Percentiles rank a stretch among this genome's conserved stretches.
These are phyloP conservation scores for Acromyrmex echinatior DNA, from an alignment of 1,140 invertebrate species.

Conservation along the genomic window DNA sequence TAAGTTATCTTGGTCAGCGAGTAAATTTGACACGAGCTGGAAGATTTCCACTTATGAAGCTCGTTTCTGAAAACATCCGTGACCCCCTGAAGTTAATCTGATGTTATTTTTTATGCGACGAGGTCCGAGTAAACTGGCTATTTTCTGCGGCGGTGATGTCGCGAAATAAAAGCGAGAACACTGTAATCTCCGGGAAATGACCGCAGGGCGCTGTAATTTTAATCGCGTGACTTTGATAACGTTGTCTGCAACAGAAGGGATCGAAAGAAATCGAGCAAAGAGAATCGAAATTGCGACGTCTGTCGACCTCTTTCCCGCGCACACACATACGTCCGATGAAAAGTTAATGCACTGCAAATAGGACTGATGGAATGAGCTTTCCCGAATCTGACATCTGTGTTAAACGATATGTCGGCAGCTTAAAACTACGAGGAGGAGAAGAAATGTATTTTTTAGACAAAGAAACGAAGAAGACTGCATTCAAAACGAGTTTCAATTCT, in stretches of 20 bases:
- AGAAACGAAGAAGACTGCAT: too few relatives aligned
- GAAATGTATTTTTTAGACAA: background rate
- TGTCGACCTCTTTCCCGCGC: background rate
- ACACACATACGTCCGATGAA: background rate
- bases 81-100: conserved; percentile 23
- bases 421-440: background rate
- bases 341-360: background rate
- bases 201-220: conserved; percentile 45
- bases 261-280: background rate
- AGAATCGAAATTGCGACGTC: conserved; percentile 3
- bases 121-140: conserved; percentile 23
- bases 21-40: background rate
- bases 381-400: background rate
- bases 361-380: background rate
- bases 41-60: background rate
- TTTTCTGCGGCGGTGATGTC: conserved; percentile 18
- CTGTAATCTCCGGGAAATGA: conserved; percentile 22
- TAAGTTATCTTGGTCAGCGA: background rate
- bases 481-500: too few relatives aligned
- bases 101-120: conserved; percentile 50
- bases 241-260: background rate
- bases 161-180: background rate
- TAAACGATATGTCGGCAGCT: background rate
- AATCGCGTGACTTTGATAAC: conserved; percentile 29
- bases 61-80: conserved; percentile 16